Evolutionary conservation across 2,888 invertebrate species (phyloP).

Genomic region (Drosophila incognita): DNA sequence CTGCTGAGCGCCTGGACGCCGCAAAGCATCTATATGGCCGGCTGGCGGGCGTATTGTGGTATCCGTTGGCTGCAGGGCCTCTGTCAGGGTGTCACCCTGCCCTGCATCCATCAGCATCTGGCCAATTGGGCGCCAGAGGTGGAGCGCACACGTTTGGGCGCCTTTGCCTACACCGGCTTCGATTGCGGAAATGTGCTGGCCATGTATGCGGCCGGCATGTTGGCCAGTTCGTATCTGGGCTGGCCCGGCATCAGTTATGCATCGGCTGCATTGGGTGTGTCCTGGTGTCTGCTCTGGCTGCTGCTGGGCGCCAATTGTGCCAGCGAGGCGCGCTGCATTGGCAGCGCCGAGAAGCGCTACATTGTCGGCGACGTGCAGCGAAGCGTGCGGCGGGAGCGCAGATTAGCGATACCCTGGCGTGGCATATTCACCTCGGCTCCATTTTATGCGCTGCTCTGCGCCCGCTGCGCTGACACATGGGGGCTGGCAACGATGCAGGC

Average conservation of each 20-base stretch:
- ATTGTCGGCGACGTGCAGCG: constrained; percentile 86
- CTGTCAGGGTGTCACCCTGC: constrained; percentile 89
- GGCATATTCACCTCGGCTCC: constrained; percentile 88
- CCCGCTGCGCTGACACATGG: constrained; percentile 89
- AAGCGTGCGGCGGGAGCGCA: constrained; percentile 57
- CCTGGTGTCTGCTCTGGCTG: constrained; percentile 86
- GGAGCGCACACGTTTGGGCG: constrained; percentile 87
- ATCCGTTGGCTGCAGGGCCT: constrained; percentile 89
- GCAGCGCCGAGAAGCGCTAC: constrained; percentile 86
- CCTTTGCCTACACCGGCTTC: constrained; percentile 87
- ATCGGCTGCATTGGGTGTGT: constrained; percentile 86
- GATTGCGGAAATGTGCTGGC: constrained; percentile 89
- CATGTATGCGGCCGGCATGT: constrained; percentile 87
- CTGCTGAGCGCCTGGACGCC: constrained; percentile 89
- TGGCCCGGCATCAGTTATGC: constrained; percentile 90
- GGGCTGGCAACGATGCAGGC: constrained; percentile 89
- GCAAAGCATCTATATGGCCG: constrained; percentile 87
- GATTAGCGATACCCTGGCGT: constrained; percentile 87
- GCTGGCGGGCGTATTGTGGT: constrained; percentile 87
- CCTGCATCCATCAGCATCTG: constrained; percentile 88
- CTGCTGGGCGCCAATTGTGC: constrained; percentile 87
- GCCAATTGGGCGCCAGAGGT: constrained; percentile 89
- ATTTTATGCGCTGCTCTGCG: constrained; percentile 86
- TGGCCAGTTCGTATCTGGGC: constrained; percentile 87
- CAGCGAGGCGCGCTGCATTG: constrained; percentile 86